These are phyloP conservation scores for Clivina fossor DNA, from an alignment of 2,888 invertebrate species.

Conservation along the genomic window DNA sequence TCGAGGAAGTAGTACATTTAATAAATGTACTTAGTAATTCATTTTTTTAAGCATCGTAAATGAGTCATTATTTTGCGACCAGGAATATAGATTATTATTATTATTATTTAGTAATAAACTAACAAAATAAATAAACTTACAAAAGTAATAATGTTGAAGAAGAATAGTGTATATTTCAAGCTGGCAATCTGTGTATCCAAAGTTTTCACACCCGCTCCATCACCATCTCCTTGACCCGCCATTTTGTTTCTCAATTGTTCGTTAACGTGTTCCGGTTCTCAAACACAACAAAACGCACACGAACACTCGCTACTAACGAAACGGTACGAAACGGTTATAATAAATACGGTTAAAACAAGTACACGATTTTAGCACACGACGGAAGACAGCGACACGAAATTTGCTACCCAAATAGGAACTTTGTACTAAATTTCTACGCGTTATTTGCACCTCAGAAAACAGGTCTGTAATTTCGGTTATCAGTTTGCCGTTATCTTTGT, in stretches of 20 bases:
- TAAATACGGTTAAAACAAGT: too few relatives aligned
- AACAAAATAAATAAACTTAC: slow-evolving; percentile 58
- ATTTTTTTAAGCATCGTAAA: too few relatives aligned
- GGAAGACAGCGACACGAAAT: slow-evolving; percentile 14
- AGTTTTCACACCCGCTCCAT: slow-evolving; percentile 57
- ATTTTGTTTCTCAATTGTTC: slow-evolving; percentile 51
- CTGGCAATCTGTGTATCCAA: slow-evolving; percentile 77
- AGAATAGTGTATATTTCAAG: slow-evolving; percentile 80
- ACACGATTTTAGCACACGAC: too few relatives aligned
- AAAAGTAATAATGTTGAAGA: slow-evolving; percentile 78
- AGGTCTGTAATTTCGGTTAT: too few relatives aligned
- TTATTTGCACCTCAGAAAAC: slow-evolving; percentile 1
- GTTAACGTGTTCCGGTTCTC: slow-evolving; percentile 6
- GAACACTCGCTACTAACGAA: not conserved
- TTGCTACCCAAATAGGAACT: slow-evolving; percentile 5
- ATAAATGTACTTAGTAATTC: too few relatives aligned
- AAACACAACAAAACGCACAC: not conserved
- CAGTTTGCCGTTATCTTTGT: slow-evolving; percentile 5
- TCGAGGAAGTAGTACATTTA: too few relatives aligned
- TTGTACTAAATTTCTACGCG: slow-evolving; percentile 18
- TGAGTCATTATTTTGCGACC: too few relatives aligned
- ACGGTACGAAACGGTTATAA: too few relatives aligned
- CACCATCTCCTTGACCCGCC: slow-evolving; percentile 60
- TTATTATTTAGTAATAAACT: not conserved
- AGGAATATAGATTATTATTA: not conserved